These are phyloP conservation scores for Cheilosia grossa DNA, from an alignment of 2,888 invertebrate species.

Conservation along the genomic window DNA sequence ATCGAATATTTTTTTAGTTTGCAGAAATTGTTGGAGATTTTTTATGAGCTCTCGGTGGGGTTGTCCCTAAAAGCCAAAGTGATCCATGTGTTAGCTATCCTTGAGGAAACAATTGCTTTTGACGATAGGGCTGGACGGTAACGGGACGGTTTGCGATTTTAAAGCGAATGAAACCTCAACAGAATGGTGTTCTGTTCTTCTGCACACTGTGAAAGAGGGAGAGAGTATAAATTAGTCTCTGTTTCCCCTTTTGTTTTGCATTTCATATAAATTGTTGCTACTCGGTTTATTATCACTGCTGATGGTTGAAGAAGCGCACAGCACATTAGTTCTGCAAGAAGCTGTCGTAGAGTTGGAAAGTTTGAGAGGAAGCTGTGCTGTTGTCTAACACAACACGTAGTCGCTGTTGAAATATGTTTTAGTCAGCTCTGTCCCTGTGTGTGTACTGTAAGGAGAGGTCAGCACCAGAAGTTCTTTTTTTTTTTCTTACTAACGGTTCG, in stretches of 20 bases:
- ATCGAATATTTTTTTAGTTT: constrained; percentile 65
- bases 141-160: constrained; percentile 24
- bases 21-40: constrained; percentile 61
- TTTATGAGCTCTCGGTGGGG: constrained; percentile 59
- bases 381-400: constrained; percentile 57
- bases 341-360: constrained; percentile 57
- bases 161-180: constrained; percentile 33
- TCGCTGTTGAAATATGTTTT: constrained; percentile 52
- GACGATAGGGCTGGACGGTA: constrained; percentile 37
- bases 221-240: constrained; percentile 39
- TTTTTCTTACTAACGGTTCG: constrained; percentile 9
- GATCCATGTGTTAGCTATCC: constrained; percentile 67
- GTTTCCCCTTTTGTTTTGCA: constrained; percentile 51
- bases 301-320: constrained; percentile 37
- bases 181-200: constrained; percentile 26
- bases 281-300: constrained; percentile 61
- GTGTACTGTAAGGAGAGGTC: constrained; percentile 20
- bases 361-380: constrained; percentile 44
- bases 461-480: constrained; percentile 30
- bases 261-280: constrained; percentile 59
- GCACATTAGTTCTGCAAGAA: constrained; percentile 55
- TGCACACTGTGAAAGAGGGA: constrained; percentile 51
- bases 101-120: constrained; percentile 65
- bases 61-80: constrained; percentile 29
- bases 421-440: not conserved